Percentiles rank a stretch among this genome's conserved stretches.
phyloP scores from a whole-genome alignment of 2,888 invertebrate species.

The Anthrax anthrax region DNA sequence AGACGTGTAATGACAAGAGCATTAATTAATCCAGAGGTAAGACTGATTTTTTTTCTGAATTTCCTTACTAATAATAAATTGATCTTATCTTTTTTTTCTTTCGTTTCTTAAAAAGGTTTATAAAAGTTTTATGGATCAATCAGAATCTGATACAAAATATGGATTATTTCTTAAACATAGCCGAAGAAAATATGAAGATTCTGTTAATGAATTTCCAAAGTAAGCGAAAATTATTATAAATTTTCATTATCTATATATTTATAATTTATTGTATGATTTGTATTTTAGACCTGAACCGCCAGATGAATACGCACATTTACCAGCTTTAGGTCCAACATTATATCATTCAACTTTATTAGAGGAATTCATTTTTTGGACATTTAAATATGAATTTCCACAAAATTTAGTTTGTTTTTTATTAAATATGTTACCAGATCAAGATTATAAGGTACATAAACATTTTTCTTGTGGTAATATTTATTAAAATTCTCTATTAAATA shows the following conservation, averaged over 20 bases:
- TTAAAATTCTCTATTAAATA: too few relatives aligned
- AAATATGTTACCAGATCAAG: slow-evolving; percentile 88
- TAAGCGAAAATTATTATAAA: slow-evolving; percentile 15
- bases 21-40: slow-evolving; percentile 71
- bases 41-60: slow-evolving; percentile 6
- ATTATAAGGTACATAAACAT: slow-evolving; percentile 70
- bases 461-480: slow-evolving; percentile 16
- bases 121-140: slow-evolving; percentile 50
- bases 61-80: slow-evolving; percentile 1
- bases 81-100: slow-evolving; percentile 12
- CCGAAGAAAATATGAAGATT: slow-evolving; percentile 62
- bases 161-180: slow-evolving; percentile 59
- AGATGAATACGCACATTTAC: slow-evolving; percentile 64
- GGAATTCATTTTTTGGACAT: slow-evolving; percentile 96
- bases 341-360: slow-evolving; percentile 77
- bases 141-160: slow-evolving; percentile 53
- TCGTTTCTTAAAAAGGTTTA: slow-evolving; percentile 48
- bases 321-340: slow-evolving; percentile 62
- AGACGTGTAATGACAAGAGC: slow-evolving; percentile 82
- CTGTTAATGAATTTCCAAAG: slow-evolving; percentile 64
- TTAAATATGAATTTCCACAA: slow-evolving; percentile 94
- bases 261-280: slow-evolving; percentile 26
- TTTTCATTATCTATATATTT: neutral
- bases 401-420: slow-evolving; percentile 88
- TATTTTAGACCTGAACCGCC: slow-evolving; percentile 47